Percentiles rank a stretch among this genome's conserved stretches.
Conservation (phyloP, 2,113 vertebrate genomes). For the Pteronura brasiliensis region DNA sequence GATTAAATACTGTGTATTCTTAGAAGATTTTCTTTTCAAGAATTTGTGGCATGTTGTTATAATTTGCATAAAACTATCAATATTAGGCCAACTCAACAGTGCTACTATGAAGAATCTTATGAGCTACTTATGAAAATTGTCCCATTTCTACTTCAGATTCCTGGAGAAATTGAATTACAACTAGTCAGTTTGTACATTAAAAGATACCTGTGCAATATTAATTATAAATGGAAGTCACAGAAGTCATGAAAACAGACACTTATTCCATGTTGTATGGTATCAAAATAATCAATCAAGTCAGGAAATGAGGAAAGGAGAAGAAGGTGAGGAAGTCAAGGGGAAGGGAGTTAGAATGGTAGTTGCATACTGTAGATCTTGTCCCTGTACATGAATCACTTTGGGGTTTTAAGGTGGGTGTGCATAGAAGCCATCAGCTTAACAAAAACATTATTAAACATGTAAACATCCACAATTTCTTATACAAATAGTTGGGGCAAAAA, state of each 20-base stretch:
- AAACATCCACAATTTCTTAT: neutral
- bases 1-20: slow-evolving; percentile 50
- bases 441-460: neutral
- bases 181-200: slow-evolving; percentile 9
- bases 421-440: neutral
- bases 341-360: neutral
- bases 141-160: slow-evolving; percentile 46
- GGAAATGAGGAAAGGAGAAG: neutral
- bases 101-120: slow-evolving; percentile 37
- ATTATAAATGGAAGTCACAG: slow-evolving; percentile 35
- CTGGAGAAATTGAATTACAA: slow-evolving; percentile 51
- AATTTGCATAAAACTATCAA: slow-evolving; percentile 71
- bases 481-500: neutral
- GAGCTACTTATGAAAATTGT: slow-evolving; percentile 63
- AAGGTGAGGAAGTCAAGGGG: rapidly evolving
- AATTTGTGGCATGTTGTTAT: slow-evolving; percentile 41
- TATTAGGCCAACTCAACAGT: slow-evolving; percentile 60
- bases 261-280: neutral
- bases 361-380: neutral
- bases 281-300: neutral
- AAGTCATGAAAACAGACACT: neutral
- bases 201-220: slow-evolving; percentile 51
- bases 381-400: neutral
- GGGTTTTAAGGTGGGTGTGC: neutral
- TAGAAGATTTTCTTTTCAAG: slow-evolving; percentile 36